phyloP scores from a whole-genome alignment of 2,113 vertebrate genomes.

The Psittacus erithacus region DNA sequence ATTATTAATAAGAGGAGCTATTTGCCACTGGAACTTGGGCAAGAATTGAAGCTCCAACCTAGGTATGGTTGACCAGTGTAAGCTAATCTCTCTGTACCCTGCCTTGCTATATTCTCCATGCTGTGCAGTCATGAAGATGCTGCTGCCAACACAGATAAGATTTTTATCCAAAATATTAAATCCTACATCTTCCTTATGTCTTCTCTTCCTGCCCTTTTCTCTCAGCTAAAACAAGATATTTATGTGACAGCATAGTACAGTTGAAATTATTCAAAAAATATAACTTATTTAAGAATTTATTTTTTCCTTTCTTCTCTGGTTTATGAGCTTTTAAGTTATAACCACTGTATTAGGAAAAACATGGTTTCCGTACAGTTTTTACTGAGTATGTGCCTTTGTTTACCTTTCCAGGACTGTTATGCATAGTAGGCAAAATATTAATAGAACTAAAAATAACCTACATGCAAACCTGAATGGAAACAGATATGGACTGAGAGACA shows the following conservation, averaged over 20 bases:
- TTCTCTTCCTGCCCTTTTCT: neutral
- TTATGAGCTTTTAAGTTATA: neutral
- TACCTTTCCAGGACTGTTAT: conserved; percentile 58
- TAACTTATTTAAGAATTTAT: neutral
- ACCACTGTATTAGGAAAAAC: neutral
- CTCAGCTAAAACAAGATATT: neutral
- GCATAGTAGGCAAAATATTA: conserved; percentile 40
- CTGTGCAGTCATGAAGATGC: neutral
- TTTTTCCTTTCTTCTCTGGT: neutral
- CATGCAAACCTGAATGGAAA: conserved; percentile 59
- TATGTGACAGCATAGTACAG: neutral
- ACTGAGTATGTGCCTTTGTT: conserved; percentile 26
- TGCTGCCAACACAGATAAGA: neutral
- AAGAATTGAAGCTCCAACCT: neutral
- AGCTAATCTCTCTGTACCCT: neutral
- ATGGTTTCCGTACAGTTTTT: conserved; percentile 6
- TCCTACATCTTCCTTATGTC: neutral
- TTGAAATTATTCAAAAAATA: neutral
- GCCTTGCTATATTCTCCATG: neutral
- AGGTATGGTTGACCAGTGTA: neutral
- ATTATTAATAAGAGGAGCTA: neutral
- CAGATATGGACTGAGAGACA: conserved; percentile 26
- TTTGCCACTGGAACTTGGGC: neutral
- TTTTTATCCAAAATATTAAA: neutral
- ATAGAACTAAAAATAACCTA: conserved; percentile 40